Conservation (phyloP, 2,797 vertebrate genomes). For the Gouania willdenowi region DNA sequence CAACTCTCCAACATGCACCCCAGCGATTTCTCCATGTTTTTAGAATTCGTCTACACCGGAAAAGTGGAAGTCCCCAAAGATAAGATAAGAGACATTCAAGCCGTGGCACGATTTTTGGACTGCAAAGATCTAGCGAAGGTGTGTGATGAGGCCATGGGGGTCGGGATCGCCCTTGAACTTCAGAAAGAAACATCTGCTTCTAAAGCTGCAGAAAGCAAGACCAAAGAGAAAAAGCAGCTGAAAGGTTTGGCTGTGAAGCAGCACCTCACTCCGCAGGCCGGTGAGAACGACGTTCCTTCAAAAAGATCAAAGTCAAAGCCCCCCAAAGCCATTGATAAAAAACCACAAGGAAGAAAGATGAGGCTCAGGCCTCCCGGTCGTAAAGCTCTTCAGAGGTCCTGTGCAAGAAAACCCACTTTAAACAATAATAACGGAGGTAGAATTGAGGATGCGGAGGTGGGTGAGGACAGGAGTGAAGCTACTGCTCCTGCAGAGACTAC, state of each 20-base stretch:
- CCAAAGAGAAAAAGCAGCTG: constrained; percentile 12
- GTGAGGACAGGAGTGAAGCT: constrained; percentile 1
- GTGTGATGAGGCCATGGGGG: constrained; percentile 66
- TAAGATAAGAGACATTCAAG: constrained; percentile 78
- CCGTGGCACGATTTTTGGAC: constrained; percentile 82
- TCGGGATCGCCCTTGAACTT: constrained; percentile 12
- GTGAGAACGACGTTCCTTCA: constrained; percentile 28
- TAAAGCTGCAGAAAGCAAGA: neutral
- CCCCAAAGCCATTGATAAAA: constrained; percentile 24
- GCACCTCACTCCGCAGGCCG: constrained; percentile 33
- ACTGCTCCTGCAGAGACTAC: constrained; percentile 7
- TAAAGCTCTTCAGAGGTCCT: constrained; percentile 52
- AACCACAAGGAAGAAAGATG: constrained; percentile 58
- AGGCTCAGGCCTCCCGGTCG: constrained; percentile 76
- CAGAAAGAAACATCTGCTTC: neutral
- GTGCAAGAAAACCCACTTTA: neutral
- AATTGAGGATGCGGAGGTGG: neutral
- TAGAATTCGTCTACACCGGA: constrained; percentile 92
- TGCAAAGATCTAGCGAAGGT: constrained; percentile 84
- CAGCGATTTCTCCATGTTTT: constrained; percentile 82
- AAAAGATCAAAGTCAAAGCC: constrained; percentile 12
- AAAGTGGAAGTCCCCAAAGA: constrained; percentile 81
- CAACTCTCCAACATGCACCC: constrained; percentile 78
- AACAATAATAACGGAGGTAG: neutral
- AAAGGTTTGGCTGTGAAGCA: constrained; percentile 14